Conservation (phyloP, 2,888 invertebrate genomes). For the Bombylius discolor region DNA sequence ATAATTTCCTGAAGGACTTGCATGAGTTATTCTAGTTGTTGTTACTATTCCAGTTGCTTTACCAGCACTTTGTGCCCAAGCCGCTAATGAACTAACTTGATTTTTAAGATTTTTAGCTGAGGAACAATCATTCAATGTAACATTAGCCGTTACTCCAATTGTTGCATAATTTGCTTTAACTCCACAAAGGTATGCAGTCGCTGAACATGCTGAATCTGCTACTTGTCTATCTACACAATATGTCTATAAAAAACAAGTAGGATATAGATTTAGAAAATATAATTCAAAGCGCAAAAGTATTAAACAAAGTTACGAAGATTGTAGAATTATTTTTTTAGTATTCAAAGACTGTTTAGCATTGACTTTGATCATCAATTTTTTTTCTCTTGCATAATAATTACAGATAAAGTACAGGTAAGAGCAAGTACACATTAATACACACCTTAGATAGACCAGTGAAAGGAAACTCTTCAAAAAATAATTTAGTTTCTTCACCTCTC, state of each 20-base stretch:
- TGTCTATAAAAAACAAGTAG: conserved; percentile 38
- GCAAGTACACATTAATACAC: background rate
- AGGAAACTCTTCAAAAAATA: conserved; percentile 51
- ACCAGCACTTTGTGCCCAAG: conserved; percentile 53
- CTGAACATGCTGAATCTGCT: conserved; percentile 71
- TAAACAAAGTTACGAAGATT: too few species aligned
- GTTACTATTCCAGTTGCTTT: conserved; percentile 57
- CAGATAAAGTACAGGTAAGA: too few species aligned
- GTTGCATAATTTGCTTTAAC: conserved; percentile 66
- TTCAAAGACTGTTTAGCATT: background rate
- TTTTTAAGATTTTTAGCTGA: conserved; percentile 42
- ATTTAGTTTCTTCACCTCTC: conserved; percentile 45
- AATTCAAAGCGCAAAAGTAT: background rate
- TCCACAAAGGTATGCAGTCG: conserved; percentile 66
- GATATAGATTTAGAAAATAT: background rate
- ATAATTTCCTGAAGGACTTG: conserved; percentile 59
- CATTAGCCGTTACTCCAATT: conserved; percentile 58
- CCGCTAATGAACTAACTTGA: conserved; percentile 50
- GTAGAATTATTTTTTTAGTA: background rate
- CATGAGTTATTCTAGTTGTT: conserved; percentile 64
- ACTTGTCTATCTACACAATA: conserved; percentile 66
- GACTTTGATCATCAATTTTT: background rate
- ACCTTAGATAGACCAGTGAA: conserved; percentile 51
- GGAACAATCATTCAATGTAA: conserved; percentile 48
- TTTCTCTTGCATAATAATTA: too few species aligned